Evolutionary conservation across 2,113 vertebrate species (phyloP).

Genomic region (Dasyurus viverrinus): DNA sequence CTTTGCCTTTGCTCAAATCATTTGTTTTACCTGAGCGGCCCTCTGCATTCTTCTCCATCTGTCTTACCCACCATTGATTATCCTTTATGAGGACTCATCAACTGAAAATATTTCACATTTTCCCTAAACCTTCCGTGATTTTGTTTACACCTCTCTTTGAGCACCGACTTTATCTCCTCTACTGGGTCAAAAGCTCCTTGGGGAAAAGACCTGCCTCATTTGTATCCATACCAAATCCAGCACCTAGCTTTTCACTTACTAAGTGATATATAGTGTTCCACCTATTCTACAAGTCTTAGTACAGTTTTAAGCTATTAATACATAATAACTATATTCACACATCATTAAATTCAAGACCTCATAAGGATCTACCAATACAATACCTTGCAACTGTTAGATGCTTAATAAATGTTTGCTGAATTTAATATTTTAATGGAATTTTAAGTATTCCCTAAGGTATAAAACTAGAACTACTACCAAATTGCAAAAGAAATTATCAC

Average conservation of each 20-base stretch:
- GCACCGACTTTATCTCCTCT: not conserved
- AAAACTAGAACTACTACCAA: conserved; percentile 74
- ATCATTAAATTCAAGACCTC: not conserved
- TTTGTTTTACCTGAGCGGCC: not conserved
- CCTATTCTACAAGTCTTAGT: not conserved
- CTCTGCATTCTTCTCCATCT: not conserved
- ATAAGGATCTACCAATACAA: not conserved
- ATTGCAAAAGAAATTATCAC: conserved; percentile 78
- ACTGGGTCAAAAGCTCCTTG: not conserved
- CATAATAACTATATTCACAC: not conserved
- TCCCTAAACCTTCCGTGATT: not conserved
- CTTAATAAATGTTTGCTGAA: not conserved
- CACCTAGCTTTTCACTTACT: not conserved
- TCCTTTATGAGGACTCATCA: not conserved
- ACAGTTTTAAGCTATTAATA: not conserved
- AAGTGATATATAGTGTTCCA: not conserved
- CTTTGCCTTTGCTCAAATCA: not conserved
- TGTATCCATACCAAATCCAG: not conserved
- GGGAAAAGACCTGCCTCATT: not conserved
- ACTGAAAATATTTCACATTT: not conserved
- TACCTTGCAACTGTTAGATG: not conserved
- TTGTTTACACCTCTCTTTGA: not conserved
- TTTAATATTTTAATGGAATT: conserved; percentile 1
- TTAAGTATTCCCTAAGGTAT: conserved; percentile 55
- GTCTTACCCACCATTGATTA: not conserved